Percentiles rank a stretch among this genome's conserved stretches.
Conservation (phyloP, 2,888 invertebrate genomes). For the Synanthedon andrenaeformis region DNA sequence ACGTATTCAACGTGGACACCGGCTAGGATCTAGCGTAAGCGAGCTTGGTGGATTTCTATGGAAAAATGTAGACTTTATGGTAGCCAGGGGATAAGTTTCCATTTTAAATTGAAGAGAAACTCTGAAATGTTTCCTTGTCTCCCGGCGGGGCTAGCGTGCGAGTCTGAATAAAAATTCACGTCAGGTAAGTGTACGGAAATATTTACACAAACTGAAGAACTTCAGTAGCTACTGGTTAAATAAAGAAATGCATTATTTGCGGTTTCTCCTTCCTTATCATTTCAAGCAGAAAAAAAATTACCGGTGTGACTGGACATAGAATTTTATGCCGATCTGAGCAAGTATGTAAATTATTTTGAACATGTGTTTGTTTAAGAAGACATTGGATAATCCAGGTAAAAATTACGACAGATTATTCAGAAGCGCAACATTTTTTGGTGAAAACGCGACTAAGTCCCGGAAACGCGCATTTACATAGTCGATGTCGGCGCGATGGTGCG, state of each 20-base stretch:
- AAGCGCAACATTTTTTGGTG: conserved; percentile 38
- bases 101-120: conserved; percentile 68
- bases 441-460: conserved; percentile 61
- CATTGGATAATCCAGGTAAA: conserved; percentile 22
- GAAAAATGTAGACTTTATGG: conserved; percentile 67
- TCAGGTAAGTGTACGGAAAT: conserved; percentile 52
- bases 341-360: no score
- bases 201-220: conserved; percentile 51
- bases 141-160: conserved; percentile 42
- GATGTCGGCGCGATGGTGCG: conserved; percentile 69
- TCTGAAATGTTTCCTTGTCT: conserved; percentile 62
- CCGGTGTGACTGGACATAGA: no score
- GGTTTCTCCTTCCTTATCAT: conserved; percentile 6
- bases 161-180: conserved; percentile 61
- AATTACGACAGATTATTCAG: conserved; percentile 32
- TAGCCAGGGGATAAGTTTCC: conserved; percentile 66
- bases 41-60: conserved; percentile 62
- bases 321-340: no score
- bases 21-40: conserved; percentile 52
- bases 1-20: conserved; percentile 61
- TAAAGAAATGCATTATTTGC: conserved; percentile 29
- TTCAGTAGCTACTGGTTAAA: conserved; percentile 24
- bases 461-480: conserved; percentile 69
- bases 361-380: conserved; percentile 5
- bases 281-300: neutral